Evolutionary conservation across 2,113 vertebrate species (phyloP).

Genomic region (Pachypanchax playfairii): DNA sequence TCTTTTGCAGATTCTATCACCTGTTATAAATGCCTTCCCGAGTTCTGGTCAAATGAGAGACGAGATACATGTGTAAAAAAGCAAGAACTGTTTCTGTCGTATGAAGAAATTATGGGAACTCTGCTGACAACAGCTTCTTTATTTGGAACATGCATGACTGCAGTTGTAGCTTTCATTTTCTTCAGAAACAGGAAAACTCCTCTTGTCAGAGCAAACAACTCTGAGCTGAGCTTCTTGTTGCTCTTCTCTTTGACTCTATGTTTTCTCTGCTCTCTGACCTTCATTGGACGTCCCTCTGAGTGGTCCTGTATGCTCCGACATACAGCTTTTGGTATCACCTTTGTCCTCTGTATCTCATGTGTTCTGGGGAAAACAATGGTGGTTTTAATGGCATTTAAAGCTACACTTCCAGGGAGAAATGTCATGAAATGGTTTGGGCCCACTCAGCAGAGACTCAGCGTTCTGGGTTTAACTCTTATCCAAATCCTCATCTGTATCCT

Average conservation of each 20-base stretch:
- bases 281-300: conserved; percentile 66
- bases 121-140: conserved; percentile 66
- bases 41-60: conserved; percentile 73
- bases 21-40: conserved; percentile 63
- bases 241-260: conserved; percentile 72
- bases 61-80: conserved; percentile 69
- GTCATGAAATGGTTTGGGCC: conserved; percentile 74
- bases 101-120: conserved; percentile 72
- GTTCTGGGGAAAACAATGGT: conserved; percentile 72
- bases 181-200: conserved; percentile 70
- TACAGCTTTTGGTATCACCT: conserved; percentile 71
- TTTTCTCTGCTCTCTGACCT: conserved; percentile 74
- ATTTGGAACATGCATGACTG: conserved; percentile 62
- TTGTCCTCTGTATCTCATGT: conserved; percentile 67
- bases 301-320: conserved; percentile 73
- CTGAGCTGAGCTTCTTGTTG: conserved; percentile 72
- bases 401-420: conserved; percentile 61
- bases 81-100: conserved; percentile 68
- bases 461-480: conserved; percentile 70
- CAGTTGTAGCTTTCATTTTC: conserved; percentile 60
- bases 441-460: conserved; percentile 69
- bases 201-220: conserved; percentile 69
- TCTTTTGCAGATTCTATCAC: conserved; percentile 68
- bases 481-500: conserved; percentile 72
- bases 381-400: conserved; percentile 70